Evolutionary conservation across 2,888 invertebrate genomes (phyloP).

Genomic region (Eustalomyia histrio): DNA sequence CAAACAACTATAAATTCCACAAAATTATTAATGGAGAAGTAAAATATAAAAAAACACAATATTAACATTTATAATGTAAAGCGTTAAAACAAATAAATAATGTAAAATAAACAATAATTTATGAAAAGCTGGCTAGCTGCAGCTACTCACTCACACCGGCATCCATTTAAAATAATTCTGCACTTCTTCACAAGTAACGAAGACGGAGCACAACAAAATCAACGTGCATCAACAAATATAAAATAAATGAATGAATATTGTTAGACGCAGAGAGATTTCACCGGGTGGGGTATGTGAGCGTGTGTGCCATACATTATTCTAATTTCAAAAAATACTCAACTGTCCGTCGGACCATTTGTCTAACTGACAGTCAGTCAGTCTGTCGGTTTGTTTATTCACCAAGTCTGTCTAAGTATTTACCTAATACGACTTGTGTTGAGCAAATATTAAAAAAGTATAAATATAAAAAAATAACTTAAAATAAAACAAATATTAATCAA

Average conservation of each 20-base stretch:
- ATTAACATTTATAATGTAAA: slow-evolving; percentile 56
- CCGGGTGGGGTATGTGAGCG: background rate
- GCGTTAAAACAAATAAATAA: slow-evolving; percentile 63
- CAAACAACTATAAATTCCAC: slow-evolving; percentile 42
- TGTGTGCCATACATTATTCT: background rate
- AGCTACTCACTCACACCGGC: slow-evolving; percentile 27
- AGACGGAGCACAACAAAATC: background rate
- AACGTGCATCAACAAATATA: background rate
- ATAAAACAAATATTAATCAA: slow-evolving; percentile 3
- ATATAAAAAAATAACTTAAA: slow-evolving; percentile 1
- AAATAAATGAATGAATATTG: background rate
- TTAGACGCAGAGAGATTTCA: background rate
- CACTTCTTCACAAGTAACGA: background rate
- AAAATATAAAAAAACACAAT: slow-evolving; percentile 26
- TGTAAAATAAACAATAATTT: slow-evolving; percentile 62
- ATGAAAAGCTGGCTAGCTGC: slow-evolving; percentile 50
- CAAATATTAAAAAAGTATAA: slow-evolving; percentile 5
- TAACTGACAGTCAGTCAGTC: background rate
- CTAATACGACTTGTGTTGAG: slow-evolving; percentile 7
- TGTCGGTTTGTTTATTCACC: background rate
- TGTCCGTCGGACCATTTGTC: background rate
- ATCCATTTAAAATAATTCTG: slow-evolving; percentile 2
- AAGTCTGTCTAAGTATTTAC: slow-evolving; percentile 3
- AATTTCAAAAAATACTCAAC: background rate
- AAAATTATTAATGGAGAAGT: slow-evolving; percentile 35